Percentiles rank a stretch among this genome's conserved stretches.
phyloP scores from a whole-genome alignment of 2,113 vertebrate genomes.

The Pan paniscus region DNA sequence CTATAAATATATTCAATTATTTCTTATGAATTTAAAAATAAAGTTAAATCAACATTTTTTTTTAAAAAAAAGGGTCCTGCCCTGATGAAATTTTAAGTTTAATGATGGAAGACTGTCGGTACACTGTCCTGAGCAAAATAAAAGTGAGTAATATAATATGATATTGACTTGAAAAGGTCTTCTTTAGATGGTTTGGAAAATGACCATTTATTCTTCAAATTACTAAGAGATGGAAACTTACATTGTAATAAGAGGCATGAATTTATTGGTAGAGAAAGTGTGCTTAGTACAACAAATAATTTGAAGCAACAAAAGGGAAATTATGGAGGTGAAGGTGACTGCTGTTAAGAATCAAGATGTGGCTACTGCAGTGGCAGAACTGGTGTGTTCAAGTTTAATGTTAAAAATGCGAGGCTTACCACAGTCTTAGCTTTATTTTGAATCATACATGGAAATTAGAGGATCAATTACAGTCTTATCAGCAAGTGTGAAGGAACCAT shows the following conservation, averaged over 20 bases:
- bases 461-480: slow-evolving; percentile 13
- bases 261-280: background rate
- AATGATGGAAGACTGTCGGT: background rate
- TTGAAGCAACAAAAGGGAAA: background rate
- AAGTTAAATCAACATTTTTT: background rate
- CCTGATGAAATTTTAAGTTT: background rate
- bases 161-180: background rate
- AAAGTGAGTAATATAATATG: background rate
- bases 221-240: background rate
- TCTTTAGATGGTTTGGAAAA: background rate
- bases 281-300: background rate
- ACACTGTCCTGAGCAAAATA: background rate
- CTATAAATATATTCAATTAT: background rate
- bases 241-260: background rate
- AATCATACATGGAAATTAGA: background rate
- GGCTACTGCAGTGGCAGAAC: background rate
- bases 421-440: slow-evolving; percentile 6
- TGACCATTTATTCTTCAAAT: background rate
- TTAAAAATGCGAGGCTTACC: background rate
- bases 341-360: background rate
- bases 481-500: background rate
- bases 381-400: background rate
- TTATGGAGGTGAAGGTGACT: background rate
- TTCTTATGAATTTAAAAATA: background rate
- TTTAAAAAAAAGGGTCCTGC: background rate